These are phyloP conservation scores for Hecatera dysodea DNA, from an alignment of 2,888 invertebrate species.

Conservation along the genomic window DNA sequence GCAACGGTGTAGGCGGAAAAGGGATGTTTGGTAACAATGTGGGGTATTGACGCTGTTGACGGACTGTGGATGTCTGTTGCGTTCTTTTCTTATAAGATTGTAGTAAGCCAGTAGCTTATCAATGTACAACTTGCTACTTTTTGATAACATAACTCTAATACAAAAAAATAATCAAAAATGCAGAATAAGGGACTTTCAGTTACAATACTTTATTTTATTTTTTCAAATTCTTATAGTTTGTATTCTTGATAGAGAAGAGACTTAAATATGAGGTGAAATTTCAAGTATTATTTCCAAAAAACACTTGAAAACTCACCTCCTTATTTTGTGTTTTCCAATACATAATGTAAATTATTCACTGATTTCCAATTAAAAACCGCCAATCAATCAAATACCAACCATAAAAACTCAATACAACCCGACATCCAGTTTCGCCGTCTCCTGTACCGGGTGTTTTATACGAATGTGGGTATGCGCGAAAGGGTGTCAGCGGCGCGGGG, in stretches of 20 bases:
- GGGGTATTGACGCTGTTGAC: constrained; percentile 1
- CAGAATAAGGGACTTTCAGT: neutral
- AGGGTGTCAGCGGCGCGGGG: constrained; percentile 85
- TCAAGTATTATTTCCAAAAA: neutral
- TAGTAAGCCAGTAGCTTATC: neutral
- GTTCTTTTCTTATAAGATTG: neutral
- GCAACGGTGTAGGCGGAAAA: constrained; percentile 34
- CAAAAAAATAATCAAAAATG: neutral
- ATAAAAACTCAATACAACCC: constrained; percentile 19
- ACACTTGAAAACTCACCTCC: no score
- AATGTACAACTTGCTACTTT: neutral
- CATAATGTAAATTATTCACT: neutral
- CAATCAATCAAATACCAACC: neutral
- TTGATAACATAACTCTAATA: neutral
- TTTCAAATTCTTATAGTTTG: neutral
- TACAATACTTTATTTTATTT: no score
- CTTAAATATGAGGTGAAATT: no score
- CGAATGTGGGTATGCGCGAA: constrained; percentile 90
- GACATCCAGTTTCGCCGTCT: constrained; percentile 66
- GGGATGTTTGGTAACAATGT: constrained; percentile 37
- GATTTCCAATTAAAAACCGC: neutral
- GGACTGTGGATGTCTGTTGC: neutral
- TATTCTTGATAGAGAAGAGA: neutral
- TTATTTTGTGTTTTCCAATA: no score
- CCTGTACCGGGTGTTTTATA: constrained; percentile 83